phyloP scores from a whole-genome alignment of 2,113 vertebrate genomes.

The Potamarius usumacintae region DNA sequence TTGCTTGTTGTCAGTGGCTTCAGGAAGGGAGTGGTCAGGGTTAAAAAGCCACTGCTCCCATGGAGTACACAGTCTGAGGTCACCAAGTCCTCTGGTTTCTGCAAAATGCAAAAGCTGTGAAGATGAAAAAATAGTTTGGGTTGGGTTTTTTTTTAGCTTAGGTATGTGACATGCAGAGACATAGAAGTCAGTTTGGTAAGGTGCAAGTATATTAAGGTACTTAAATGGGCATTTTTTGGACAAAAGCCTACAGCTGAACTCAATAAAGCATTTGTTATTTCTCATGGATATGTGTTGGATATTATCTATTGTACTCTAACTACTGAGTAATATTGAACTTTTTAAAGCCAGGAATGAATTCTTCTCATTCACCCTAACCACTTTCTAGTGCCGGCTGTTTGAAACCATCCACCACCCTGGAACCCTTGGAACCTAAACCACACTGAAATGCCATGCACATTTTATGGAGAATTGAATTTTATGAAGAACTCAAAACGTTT shows the following conservation, averaged over 20 bases:
- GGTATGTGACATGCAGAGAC: slow-evolving; percentile 35
- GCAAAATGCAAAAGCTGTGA: slow-evolving; percentile 23
- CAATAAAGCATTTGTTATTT: not conserved
- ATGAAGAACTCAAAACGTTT: not conserved
- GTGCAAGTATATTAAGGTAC: not conserved
- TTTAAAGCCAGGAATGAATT: not conserved
- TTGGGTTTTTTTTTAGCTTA: not conserved
- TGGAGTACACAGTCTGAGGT: slow-evolving; percentile 33
- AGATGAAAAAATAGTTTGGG: slow-evolving; percentile 11
- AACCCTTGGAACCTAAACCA: slow-evolving; percentile 6
- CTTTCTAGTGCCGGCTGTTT: not conserved
- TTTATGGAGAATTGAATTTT: not conserved
- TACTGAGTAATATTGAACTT: not conserved
- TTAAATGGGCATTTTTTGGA: not conserved
- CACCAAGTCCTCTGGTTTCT: slow-evolving; percentile 31
- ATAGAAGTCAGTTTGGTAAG: slow-evolving; percentile 7
- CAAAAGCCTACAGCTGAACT: not conserved
- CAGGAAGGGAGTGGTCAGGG: slow-evolving; percentile 41
- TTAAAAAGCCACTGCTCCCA: slow-evolving; percentile 38
- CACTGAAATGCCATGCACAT: not conserved
- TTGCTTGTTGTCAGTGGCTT: slow-evolving; percentile 10
- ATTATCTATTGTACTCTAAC: not conserved
- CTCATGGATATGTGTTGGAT: not conserved
- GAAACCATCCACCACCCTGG: not conserved
- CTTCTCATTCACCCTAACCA: not conserved